Base-by-base conservation (phyloP, 1,140 invertebrate genomes). In the Papilio dardanus region DNA sequence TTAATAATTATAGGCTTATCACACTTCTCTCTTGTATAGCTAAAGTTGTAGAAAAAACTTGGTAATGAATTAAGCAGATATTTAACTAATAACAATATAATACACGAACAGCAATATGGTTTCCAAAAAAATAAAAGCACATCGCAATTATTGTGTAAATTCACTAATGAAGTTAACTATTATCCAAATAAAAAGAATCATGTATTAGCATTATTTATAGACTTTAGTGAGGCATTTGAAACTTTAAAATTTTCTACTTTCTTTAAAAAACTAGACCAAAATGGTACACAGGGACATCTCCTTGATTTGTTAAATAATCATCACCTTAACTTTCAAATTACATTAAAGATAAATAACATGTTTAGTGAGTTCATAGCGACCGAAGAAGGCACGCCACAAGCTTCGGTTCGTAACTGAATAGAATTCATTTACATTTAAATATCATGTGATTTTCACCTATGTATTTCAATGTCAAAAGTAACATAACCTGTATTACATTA, bases 101-200 rank as follows among this genome's bases (percentile, higher is more conserved):
- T 67, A 46, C 14, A 76, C 24, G 7, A 35, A 69, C 24, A 14
- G 3, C 46, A 69, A 69, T 71, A 24, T 65, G 76, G 76, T 8
- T 77, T 71, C 66, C 76, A 77, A 46, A 77, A 78, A 40, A 62
- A 76, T 58, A 78, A 74, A 74, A 78, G 65, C 46, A 78, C 77
- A 21, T 68, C 31, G n/a, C 58, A 76, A 68, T 16, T 78, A 31
- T 21, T 78, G 30, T 28, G 69, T 16, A 74, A 68, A 40, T 76
- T 78, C 50, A 76, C 71, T 3, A 37, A 78, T 37, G 74, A 75
- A 54, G 35, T 78, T 4, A 75, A 75, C 0, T 58, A 37, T n/a
- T 71, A 24, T 14, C 31, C 37, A 71, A 5, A 76, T 19, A 42
- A 76, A 2, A 76, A 65, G 58, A 35, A 71, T 4, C 67, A 76